Evolutionary conservation across 2,888 invertebrate species (phyloP), one percentile per base, ranked within the genome.

Genomic region (Brenthis ino): DNA sequence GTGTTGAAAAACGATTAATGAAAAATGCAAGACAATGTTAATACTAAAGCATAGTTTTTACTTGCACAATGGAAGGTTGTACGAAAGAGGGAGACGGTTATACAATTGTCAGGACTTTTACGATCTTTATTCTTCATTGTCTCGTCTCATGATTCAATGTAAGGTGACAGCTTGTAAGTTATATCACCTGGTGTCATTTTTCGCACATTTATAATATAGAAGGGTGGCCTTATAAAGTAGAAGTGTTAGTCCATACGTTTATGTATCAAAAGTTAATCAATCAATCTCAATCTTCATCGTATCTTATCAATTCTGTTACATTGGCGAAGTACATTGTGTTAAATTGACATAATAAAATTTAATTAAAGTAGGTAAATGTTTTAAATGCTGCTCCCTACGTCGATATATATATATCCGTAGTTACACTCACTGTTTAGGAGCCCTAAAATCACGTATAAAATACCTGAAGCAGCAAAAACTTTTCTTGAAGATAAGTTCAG

Each of bases 111-210:
- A 37, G 50, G 43, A 12, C 37, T 11, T 28, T 24, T 24, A 48
- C 47, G 12, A 20, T 12, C 51, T 33, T 54, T 53, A 61, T 47
- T 61, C 56, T 58, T 56, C 67, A 56, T 53, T 61, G 61, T 67
- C 55, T 55, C 58, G 58, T 66, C 50, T 61, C 61, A 56, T 61
- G 47, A 56, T 67, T 56, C 56, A 67, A 67, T 66, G 66, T 57
- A 65, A 65, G 50, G 56, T 61, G 61, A 67, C 61, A 61, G 50
- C 61, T 61, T 50, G 48, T 56, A 61, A 54, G 56, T 65, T 65
- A 65, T 68, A 69, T 61, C 50, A 60, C 69, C 65, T 69, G 61
- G 69, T 69, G 58, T 67, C 61, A 69, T 65, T 69, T 69, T 69
- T 43, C 43, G n/a, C 63, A 63, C 37, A 51, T 60, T 28, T 28